phyloP scores from a whole-genome alignment of 1,140 invertebrate species.

The Megathymus violae region DNA sequence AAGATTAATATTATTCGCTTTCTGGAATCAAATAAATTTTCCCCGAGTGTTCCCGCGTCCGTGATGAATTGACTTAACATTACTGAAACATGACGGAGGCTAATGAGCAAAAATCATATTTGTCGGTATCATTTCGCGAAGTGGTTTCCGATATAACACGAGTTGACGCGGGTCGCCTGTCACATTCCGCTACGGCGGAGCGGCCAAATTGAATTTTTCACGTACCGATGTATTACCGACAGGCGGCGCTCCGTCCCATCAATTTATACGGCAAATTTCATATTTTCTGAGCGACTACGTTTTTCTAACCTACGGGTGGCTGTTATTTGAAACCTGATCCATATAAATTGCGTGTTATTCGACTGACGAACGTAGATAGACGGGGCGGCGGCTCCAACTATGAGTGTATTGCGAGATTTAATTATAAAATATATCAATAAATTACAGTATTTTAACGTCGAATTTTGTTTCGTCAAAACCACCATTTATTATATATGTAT shows the following conservation, averaged over 20 bases:
- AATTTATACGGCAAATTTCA: conserved; percentile 34
- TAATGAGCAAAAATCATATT: conserved; percentile 25
- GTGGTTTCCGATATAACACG: conserved; percentile 25
- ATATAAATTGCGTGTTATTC: background rate
- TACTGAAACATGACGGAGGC: background rate
- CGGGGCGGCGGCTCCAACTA: no score
- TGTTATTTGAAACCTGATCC: background rate
- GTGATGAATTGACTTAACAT: background rate
- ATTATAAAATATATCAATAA: no score
- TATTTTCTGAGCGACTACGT: conserved; percentile 26
- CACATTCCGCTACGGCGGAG: conserved; percentile 12
- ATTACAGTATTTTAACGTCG: no score
- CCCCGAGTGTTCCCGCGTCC: background rate
- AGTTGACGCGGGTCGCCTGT: conserved; percentile 22
- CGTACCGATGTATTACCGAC: conserved; percentile 33
- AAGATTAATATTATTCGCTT: background rate
- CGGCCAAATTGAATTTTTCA: conserved; percentile 32
- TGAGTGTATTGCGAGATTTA: no score
- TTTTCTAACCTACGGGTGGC: background rate
- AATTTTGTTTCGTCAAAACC: no score
- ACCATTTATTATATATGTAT: no score
- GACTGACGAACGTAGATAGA: no score
- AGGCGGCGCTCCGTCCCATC: conserved; percentile 26
- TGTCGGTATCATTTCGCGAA: conserved; percentile 27
- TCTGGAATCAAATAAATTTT: background rate